Evolutionary conservation across 2,888 invertebrate species (phyloP), one percentile per base, ranked within the genome.

Genomic region (Temnothorax unifasciatus): DNA sequence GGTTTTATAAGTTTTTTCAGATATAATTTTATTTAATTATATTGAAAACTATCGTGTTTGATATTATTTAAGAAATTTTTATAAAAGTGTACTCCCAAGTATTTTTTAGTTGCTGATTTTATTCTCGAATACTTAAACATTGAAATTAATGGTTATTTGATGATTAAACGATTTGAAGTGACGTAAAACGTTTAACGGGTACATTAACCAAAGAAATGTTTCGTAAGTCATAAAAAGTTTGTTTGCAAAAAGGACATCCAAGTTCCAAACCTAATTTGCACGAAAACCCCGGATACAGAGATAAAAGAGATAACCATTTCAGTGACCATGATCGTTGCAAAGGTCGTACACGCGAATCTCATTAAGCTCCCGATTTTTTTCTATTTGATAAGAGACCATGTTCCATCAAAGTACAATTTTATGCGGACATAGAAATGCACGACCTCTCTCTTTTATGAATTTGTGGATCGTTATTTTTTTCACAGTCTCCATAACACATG

Each of bases 201-300:
- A n/a, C 8, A 11, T 69, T 41, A 15, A 54, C 5, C n/a, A 68
- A 68, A 68, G 25, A n/a, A 68, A 41, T 29, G 68, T 47, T 66
- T 66, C 0, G 66, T 66, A 34, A 77, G 29, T 57, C 9, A 21
- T 68, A 54, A 77, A 77, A 68, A 41, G 21, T 68, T 50, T n/a
- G n/a, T 77, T 77, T 54, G 54, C 77, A 57, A 44, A 57, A 44
- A 77, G n/a, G 3, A 41, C 18, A n/a, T 63, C 41, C 41, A 82
- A 75, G 54, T 82, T 6, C 50, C 21, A 82, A 75, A 75, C 1
- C 41, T 64, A 82, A 64, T 75, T 64, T 75, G 34, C 74, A 34
- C 50, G n/a, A 74, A 52, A 75, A 9, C 29, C 9, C 9, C 52
- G 5, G 9, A 15, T 52, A 63, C 18, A 21, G 13, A 64, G 18